Base-by-base conservation (phyloP, 2,797 vertebrate genomes). In the Florisuga fusca region DNA sequence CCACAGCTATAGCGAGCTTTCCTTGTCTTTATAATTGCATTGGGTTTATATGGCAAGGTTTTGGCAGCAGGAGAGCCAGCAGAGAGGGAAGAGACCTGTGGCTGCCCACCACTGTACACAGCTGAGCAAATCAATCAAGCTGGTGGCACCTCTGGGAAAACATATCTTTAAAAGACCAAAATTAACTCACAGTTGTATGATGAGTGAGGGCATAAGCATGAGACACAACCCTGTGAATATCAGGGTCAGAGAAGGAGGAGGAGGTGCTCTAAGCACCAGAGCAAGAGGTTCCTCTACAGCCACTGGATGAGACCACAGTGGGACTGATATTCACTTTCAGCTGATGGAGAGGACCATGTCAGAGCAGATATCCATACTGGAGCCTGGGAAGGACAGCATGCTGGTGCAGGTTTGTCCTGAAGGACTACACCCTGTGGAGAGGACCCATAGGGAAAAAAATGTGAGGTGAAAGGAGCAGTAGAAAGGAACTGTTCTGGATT, bases 311-410 rank as follows among this genome's bases (percentile, higher is more conserved):
- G 31, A 84, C 3, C 34, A 51, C 8, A 67, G 29, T 33, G 50
- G 11, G 63, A 53, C n/a, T 81, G 62, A 26, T 25, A 41, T 41
- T 79, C 6, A 16, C 33, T 7, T 6, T 1, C 23, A 72, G 36
- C 13, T 5, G 2, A 62, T 41, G 51, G 43, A 80, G 43, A 76
- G 15, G 20, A 41, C 43, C 0, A 0, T 10, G 11, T 21, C 3
- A 7, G 55, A 73, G 55, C 18, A 79, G 23, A 57, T 57, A 27
- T n/a, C 27, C 19, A 19, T 5, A 6, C 41, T 88, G 36, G 59
- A 76, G 51, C 41, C 81, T 3, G 0, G 17, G 71, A 45, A 84
- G 26, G 46, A 48, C 21, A 20, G 19, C 46, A 19, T n/a, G 21
- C 5, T 43, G 31, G 11, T 58, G 38, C 13, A 68, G 54, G 13